A percentile compares a stretch with the other conserved stretches of the same genome.
Evolutionary conservation across 2,797 vertebrate species (phyloP).

Genomic region (Danio albolineatus): DNA sequence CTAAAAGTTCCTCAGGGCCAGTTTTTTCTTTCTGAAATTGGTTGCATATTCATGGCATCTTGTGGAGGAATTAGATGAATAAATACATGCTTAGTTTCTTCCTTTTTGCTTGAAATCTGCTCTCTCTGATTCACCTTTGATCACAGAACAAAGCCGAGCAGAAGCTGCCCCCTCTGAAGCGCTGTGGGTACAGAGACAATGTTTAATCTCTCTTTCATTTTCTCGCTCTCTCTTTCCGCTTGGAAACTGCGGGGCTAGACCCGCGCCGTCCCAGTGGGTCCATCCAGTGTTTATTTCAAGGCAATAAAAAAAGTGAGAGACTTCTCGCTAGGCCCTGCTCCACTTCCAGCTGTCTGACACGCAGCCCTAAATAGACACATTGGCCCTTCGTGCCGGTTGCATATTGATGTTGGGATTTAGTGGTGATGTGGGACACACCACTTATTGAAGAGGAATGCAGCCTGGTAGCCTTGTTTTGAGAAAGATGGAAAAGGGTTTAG

Average conservation of each 20-base stretch:
- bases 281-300: constrained; percentile 34
- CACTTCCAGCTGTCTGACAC: constrained; percentile 51
- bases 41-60: constrained; percentile 32
- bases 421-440: constrained; percentile 44
- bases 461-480: constrained; percentile 3
- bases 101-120: constrained; percentile 15
- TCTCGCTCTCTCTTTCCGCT: constrained; percentile 21
- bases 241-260: not conserved
- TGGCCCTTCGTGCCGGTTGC: constrained; percentile 9
- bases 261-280: constrained; percentile 24
- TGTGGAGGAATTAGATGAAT: constrained; percentile 21
- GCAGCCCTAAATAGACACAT: constrained; percentile 50
- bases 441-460: constrained; percentile 32
- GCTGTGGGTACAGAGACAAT: constrained; percentile 26
- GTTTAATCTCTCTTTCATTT: constrained; percentile 45
- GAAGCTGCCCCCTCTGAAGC: constrained; percentile 21
- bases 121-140: constrained; percentile 42
- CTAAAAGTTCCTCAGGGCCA: constrained; percentile 4
- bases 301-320: constrained; percentile 49
- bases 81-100: constrained; percentile 9
- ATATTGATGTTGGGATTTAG: constrained; percentile 44
- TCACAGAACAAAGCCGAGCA: constrained; percentile 32
- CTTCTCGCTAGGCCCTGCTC: constrained; percentile 45
- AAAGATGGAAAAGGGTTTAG: constrained; percentile 1
- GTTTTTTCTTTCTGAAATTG: not conserved